Base-by-base conservation (phyloP, 1,140 invertebrate genomes). In the Drosophila chauvacae region DNA sequence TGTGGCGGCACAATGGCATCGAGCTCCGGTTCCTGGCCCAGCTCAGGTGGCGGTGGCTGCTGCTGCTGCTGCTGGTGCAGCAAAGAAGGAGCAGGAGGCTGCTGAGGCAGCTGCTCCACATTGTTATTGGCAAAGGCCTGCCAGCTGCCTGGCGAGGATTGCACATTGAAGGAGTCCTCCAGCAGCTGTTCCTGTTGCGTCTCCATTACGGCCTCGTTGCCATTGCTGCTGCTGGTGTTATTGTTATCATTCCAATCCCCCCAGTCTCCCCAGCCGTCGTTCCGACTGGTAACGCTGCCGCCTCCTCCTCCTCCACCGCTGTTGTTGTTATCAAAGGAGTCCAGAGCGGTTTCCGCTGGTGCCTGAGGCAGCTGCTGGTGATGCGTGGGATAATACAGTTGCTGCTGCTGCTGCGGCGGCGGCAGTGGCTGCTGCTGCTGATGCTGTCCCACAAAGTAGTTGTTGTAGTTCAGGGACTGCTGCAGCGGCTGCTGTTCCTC, bases 231-330 rank as follows among this genome's bases (percentile, higher is more conserved):
- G 69, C 58, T 74, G 33, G 51, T 58, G 39, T 60, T 82, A 33
- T 14, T 70, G 11, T 59, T 90, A 30, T 92, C 92, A 71, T 91
- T 92, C 92, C 91, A 92, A 63, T 92, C 85, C 7, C 77, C 92
- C 91, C 91, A 92, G 71, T 92, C 92, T 50, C 77, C 91, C 92
- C 92, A 92, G 30, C 92, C 91, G 64, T 92, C 92, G 50, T 69
- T 86, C 23, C 72, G 75, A 45, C 37, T 23, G 14, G 39, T 44
- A 16, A 44, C 50, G n/a, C 26, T 4, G 16, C 16, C n/a, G 33
- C 45, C 28, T 20, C 45, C 58, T 64, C 62, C 58, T 68, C 62
- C 18, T 64, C 33, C 50, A 0, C 41, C 44, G 39, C 60, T 66
- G 42, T 86, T 90, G 30, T 79, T 86, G 50, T 88, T 90, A 10